Evolutionary conservation across 2,888 invertebrate genomes (phyloP).

Genomic region (Eueremaeus valkanovi): DNA sequence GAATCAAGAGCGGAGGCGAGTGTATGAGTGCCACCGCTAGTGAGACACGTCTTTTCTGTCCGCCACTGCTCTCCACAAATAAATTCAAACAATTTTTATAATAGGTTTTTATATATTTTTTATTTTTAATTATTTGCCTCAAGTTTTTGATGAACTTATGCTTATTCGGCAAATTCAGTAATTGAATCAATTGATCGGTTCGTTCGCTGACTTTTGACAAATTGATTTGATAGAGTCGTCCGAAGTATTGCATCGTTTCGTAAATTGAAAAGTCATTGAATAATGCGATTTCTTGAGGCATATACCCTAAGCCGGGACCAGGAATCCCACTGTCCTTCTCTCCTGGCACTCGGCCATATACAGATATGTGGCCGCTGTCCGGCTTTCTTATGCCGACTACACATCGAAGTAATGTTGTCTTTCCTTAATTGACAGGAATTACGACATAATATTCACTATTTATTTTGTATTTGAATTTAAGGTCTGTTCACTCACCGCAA

Average conservation of each 20-base stretch:
- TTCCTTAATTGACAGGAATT: constrained; percentile 58
- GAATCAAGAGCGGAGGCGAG: constrained; percentile 33
- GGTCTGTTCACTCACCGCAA: constrained; percentile 21
- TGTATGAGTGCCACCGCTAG: constrained; percentile 37
- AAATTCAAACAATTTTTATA: not conserved
- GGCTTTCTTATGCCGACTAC: constrained; percentile 81
- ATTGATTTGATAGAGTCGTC: constrained; percentile 52
- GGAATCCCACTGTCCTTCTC: constrained; percentile 85
- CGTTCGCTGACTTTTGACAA: constrained; percentile 46
- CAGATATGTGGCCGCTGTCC: constrained; percentile 81
- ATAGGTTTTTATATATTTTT: not conserved
- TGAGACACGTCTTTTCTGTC: constrained; percentile 37
- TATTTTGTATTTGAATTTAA: not conserved
- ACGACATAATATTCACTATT: not conserved
- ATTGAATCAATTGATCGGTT: constrained; percentile 52
- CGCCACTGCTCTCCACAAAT: not conserved
- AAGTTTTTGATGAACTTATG: constrained; percentile 50
- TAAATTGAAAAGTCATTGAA: constrained; percentile 51
- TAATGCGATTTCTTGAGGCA: constrained; percentile 65
- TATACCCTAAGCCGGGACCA: constrained; percentile 88
- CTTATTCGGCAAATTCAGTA: constrained; percentile 53
- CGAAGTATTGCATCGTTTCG: constrained; percentile 54
- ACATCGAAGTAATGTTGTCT: constrained; percentile 87
- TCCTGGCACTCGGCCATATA: constrained; percentile 83
- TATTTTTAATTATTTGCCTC: constrained; percentile 42